Base-by-base conservation (phyloP, 2,888 invertebrate genomes). In the Oconnorella tubifera region DNA sequence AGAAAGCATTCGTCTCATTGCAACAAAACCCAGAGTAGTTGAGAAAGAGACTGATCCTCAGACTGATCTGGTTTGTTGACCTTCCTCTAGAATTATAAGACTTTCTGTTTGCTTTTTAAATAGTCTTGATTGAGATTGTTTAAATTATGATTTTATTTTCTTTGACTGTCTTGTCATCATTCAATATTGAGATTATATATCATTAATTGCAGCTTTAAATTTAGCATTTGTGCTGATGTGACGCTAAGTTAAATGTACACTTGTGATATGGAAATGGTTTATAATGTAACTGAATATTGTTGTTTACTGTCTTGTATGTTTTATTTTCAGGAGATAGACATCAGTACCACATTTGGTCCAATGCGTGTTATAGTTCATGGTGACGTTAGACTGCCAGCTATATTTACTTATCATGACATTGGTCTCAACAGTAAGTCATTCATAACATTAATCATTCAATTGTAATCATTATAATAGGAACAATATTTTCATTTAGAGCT, bases 321-420 rank as follows among this genome's bases (percentile, higher is more conserved):
- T 62, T 62, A 14, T 63, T 33, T 6, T 70, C 40, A 80, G 80
- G 78, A 92, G 82, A 89, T 90, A 80, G 88, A 90, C 74, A 90
- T 98, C 70, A 91, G 91, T 82, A 96, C 95, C 57, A 91, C 92
- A 78, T 89, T 89, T 82, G 97, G 97, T 25, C 89, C 89, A 73
- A 84, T 98, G 74, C 86, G 91, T 71, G 95, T 99, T 50, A 92
- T 92, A 55, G 89, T 96, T 72, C 93, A 93, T 82, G 99, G 98
- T 58, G 91, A 94, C 82, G 87, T 90, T 73, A 85, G 88, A 76
- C 94, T 92, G 83, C 93, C 94, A 53, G 92, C 96, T 71, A 95
- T 99, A 76, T 82, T 99, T 77, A 98, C 99, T 73, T 98, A 94
- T 84, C 99, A 99, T 83, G 99, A 99, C 85, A 86, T 99, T 78